phyloP scores from a whole-genome alignment of 2,888 invertebrate genomes.

The Dicyrtoma fusca region DNA sequence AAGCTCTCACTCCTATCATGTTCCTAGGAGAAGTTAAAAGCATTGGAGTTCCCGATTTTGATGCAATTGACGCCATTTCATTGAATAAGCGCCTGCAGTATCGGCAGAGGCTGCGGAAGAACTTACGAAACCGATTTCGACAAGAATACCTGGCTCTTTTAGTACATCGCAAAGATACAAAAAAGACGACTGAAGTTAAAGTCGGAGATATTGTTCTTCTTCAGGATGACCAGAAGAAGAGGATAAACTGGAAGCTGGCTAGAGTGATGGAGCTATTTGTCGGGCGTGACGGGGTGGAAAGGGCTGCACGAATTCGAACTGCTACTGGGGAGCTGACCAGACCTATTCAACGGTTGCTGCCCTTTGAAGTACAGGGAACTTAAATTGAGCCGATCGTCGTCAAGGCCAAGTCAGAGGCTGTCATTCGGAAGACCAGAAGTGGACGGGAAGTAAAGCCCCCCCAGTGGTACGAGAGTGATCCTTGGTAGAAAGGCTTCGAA shows the following conservation, averaged over 20 bases:
- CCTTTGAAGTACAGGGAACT: no score
- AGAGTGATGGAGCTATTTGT: no score
- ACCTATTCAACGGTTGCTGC: background rate
- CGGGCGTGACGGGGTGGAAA: background rate
- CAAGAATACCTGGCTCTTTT: background rate
- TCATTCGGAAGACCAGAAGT: no score
- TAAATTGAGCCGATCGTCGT: no score
- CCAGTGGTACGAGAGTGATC: no score
- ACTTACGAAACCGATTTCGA: background rate
- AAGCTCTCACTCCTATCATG: background rate
- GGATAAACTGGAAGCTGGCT: background rate
- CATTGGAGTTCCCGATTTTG: background rate
- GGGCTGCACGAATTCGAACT: background rate
- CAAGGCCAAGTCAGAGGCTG: no score
- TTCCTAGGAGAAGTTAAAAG: background rate
- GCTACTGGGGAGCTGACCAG: background rate
- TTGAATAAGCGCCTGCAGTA: background rate
- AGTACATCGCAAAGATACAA: background rate
- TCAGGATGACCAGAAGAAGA: background rate
- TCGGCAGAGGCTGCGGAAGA: background rate
- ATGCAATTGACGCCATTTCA: background rate
- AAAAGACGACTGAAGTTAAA: background rate
- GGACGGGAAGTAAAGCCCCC: no score
- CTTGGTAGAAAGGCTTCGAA: no score
- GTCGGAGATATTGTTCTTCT: constrained; percentile 5